These are phyloP conservation scores for Zaprionus davidi DNA, from an alignment of 1,140 invertebrate genomes.

Conservation along the genomic window DNA sequence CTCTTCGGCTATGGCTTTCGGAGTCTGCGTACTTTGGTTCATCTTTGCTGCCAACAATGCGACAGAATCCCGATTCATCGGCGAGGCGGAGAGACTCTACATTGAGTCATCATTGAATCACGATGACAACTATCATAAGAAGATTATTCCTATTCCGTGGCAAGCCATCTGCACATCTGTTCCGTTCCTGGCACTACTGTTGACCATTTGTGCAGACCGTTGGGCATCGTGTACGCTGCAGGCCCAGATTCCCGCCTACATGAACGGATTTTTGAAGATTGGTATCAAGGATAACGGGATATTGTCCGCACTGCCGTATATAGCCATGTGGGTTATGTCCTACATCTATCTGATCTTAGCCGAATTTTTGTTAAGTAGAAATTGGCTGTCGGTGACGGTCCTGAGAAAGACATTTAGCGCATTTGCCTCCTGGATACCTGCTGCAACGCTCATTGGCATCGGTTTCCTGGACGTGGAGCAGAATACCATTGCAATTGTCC, in stretches of 20 bases:
- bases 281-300: slow-evolving; percentile 90
- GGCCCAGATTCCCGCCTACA: slow-evolving; percentile 94
- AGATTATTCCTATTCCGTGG: too few relatives aligned
- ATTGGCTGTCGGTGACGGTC: slow-evolving; percentile 52
- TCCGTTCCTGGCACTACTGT: slow-evolving; percentile 92
- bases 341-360: slow-evolving; percentile 85
- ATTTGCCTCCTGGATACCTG: slow-evolving; percentile 86
- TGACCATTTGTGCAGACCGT: slow-evolving; percentile 93
- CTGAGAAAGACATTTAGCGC: slow-evolving; percentile 89
- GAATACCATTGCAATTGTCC: too few relatives aligned
- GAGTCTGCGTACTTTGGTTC: slow-evolving; percentile 86
- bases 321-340: slow-evolving; percentile 89
- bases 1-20: too few relatives aligned
- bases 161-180: slow-evolving; percentile 84
- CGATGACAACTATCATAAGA: slow-evolving; percentile 55
- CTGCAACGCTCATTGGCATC: too few relatives aligned
- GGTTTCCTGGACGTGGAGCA: too few relatives aligned
- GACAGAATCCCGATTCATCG: too few relatives aligned
- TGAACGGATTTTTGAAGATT: slow-evolving; percentile 91
- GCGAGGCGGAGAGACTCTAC: slow-evolving; percentile 87
- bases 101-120: slow-evolving; percentile 85
- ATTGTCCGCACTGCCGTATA: slow-evolving; percentile 91
- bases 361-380: slow-evolving; percentile 55
- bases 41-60: slow-evolving; percentile 89
- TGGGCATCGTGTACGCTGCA: slow-evolving; percentile 97